Conservation (phyloP, 2,797 vertebrate genomes). For the Trachurus trachurus region DNA sequence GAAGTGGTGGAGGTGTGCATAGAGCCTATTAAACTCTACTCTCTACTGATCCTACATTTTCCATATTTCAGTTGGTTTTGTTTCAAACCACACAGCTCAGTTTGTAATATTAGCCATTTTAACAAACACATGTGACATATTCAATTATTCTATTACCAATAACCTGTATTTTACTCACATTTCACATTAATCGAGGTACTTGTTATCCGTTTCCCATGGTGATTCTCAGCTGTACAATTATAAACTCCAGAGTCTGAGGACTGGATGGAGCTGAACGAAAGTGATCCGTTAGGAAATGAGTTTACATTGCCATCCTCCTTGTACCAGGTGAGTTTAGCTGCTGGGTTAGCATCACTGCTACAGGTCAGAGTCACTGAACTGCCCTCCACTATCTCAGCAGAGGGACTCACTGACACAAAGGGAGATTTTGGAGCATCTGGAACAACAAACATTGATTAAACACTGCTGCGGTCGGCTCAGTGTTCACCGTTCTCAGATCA, state of each 20-base stretch:
- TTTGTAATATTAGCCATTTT: too few relatives aligned
- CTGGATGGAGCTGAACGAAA: conserved; percentile 30
- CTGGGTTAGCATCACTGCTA: too few relatives aligned
- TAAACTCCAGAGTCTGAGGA: conserved; percentile 45
- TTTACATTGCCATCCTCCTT: neutral
- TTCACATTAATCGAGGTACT: neutral
- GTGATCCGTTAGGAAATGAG: neutral
- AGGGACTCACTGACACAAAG: conserved; percentile 17
- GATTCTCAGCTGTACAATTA: conserved; percentile 33
- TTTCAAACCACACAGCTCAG: too few relatives aligned
- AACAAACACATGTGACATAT: neutral
- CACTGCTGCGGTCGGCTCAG: too few relatives aligned
- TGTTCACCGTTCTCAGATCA: too few relatives aligned
- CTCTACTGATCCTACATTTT: too few relatives aligned
- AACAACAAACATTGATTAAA: too few relatives aligned
- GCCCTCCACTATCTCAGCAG: neutral
- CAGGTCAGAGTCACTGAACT: too few relatives aligned
- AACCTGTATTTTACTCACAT: conserved; percentile 27
- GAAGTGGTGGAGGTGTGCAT: too few relatives aligned
- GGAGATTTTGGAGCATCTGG: conserved; percentile 23
- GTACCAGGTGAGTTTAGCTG: conserved; percentile 41
- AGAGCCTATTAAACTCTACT: too few relatives aligned
- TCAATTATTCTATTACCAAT: neutral
- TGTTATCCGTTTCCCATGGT: neutral
- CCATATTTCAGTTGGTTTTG: too few relatives aligned